Evolutionary conservation across 2,888 invertebrate species (phyloP), one percentile per base, ranked within the genome.

Genomic region (Campoplex nolae): DNA sequence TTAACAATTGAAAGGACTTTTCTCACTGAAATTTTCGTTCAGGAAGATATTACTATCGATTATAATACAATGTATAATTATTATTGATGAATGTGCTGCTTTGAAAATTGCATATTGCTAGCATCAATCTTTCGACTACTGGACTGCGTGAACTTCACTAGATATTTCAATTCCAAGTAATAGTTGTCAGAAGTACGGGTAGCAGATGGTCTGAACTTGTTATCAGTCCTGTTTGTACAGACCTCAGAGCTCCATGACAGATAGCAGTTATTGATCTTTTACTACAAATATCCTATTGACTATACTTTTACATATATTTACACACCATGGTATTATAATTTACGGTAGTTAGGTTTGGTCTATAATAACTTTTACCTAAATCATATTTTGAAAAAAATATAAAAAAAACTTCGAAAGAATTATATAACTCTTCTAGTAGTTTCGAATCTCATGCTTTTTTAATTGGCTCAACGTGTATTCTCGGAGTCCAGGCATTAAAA

Each of bases 141-240:
- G 16, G 16, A 45, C 56, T 38, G 16, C 6, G 51, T 45, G 32
- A 54, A 56, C 42, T 62, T 51, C 51, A 68, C 28, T n/a, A 62
- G 48, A 73, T 73, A 65, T 78, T 58, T n/a, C 73, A 84, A 81
- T 73, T 70, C 45, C 28, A 9, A 38, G 67, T 42, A 32, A 58
- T 42, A 77, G 73, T 88, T 88, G 89, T 89, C 38, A 87, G 74
- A 87, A 67, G 74, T 71, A 83, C 80, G 78, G 86, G 58, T 56
- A 71, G 89, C 91, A 91, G 90, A 91, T 91, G 91, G 90, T 67
- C 86, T 56, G 79, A 71, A 83, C 74, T 70, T 68, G 83, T 90
- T 91, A 91, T 91, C 91, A 89, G 89, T 51, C 65, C 86, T 90
- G 84, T 88, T 85, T 87, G 83, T 79, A 88, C 86, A 90, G 82